A percentile compares a stretch with the other conserved stretches of the same genome.
Evolutionary conservation across 1,140 invertebrate species (phyloP).

Genomic region (Sitophilus oryzae): DNA sequence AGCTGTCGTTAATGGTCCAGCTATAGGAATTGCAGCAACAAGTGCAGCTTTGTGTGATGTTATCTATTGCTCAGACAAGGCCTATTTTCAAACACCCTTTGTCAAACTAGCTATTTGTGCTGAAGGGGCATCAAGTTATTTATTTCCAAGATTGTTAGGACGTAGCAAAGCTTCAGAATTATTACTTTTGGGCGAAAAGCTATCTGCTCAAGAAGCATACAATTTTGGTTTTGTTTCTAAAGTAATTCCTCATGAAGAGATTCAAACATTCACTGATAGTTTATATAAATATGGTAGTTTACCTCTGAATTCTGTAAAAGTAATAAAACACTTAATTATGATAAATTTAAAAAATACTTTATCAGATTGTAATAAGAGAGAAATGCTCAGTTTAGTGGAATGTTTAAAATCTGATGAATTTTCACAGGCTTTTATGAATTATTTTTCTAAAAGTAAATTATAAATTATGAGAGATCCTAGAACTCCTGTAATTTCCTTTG

Average conservation of each 20-base stretch:
- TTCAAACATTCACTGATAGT: slow-evolving; percentile 30
- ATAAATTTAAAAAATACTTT: slow-evolving; percentile 23
- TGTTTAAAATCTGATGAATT: slow-evolving; percentile 37
- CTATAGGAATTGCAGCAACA: slow-evolving; percentile 86
- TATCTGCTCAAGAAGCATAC: slow-evolving; percentile 56
- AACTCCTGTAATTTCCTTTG: no score
- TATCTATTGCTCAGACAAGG: slow-evolving; percentile 77
- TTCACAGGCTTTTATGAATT: slow-evolving; percentile 26
- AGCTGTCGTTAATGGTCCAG: slow-evolving; percentile 86
- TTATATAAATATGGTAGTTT: slow-evolving; percentile 33
- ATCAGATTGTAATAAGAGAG: slow-evolving; percentile 28
- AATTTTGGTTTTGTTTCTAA: slow-evolving; percentile 34
- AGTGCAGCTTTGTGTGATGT: slow-evolving; percentile 80
- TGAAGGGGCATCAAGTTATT: slow-evolving; percentile 79
- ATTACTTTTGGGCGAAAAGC: slow-evolving; percentile 72
- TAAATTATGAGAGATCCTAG: slow-evolving; percentile 7
- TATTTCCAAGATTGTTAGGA: slow-evolving; percentile 79
- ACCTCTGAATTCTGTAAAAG: slow-evolving; percentile 31
- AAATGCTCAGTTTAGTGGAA: slow-evolving; percentile 30
- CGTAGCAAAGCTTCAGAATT: slow-evolving; percentile 71
- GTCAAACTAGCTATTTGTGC: slow-evolving; percentile 69
- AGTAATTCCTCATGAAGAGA: slow-evolving; percentile 32
- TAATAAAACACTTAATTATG: slow-evolving; percentile 36
- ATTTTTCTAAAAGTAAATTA: slow-evolving; percentile 36
- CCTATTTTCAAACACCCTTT: slow-evolving; percentile 85